Conservation (phyloP, 2,888 invertebrate genomes). For the Eledone cirrhosa region DNA sequence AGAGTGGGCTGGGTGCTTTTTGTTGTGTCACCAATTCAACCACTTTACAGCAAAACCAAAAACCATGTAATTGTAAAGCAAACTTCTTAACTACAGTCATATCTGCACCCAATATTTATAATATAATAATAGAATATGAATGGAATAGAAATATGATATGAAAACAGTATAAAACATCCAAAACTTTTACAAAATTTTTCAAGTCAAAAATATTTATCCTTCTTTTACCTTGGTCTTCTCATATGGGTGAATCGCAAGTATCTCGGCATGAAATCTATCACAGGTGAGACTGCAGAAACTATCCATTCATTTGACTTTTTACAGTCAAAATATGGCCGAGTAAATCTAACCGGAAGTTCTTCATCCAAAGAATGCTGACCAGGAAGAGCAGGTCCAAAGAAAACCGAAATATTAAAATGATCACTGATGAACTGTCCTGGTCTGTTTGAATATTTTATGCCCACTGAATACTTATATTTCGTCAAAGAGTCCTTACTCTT, state of each 20-base stretch:
- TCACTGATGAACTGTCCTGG: conserved; percentile 52
- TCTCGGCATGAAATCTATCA: conserved; percentile 89
- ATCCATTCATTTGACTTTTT: conserved; percentile 94
- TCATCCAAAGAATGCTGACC: conserved; percentile 44
- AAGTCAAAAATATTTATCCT: no score
- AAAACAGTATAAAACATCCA: no score
- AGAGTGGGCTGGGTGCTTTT: no score
- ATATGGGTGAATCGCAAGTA: conserved; percentile 60
- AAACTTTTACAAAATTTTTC: no score
- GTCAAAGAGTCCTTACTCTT: background rate
- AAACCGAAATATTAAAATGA: conserved; percentile 45
- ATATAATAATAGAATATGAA: no score
- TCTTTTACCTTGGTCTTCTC: conserved; percentile 48
- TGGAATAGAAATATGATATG: no score
- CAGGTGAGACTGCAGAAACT: conserved; percentile 90
- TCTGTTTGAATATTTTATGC: conserved; percentile 57
- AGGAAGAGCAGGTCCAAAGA: conserved; percentile 59
- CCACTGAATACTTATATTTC: conserved; percentile 45
- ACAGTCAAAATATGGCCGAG: conserved; percentile 94
- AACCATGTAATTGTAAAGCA: no score
- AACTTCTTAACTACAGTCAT: no score
- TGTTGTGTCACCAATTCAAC: no score
- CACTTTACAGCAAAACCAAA: no score
- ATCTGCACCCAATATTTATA: no score
- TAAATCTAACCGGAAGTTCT: conserved; percentile 88